Base-by-base conservation (phyloP, 2,113 vertebrate genomes). In the Pyrgilauda ruficollis region DNA sequence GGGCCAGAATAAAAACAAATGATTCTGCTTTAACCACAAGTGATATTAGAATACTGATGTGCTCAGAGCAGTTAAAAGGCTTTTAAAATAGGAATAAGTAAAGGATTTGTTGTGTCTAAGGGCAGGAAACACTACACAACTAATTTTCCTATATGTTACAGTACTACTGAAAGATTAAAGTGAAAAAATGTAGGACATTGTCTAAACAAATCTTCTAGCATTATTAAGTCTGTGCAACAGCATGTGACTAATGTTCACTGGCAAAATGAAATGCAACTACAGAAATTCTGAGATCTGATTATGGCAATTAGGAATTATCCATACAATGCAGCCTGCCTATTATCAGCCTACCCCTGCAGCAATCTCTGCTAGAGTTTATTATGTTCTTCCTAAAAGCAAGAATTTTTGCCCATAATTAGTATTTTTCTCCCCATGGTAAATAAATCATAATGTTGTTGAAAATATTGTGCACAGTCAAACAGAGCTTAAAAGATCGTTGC, bases 181-280 rank as follows among this genome's bases (percentile, higher is more conserved):
- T 46, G 63, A 74, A 87, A 59, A 93, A 82, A 53, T 22, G n/a
- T 70, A 89, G 68, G 56, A 44, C 49, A 62, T 33, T 44, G 44
- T 87, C 89, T 94, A 84, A 95, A 93, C 43, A 91, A 94, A 92
- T 69, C 73, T 87, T 96, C 75, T 18, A 77, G 59, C 73, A 78
- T 89, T 88, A 94, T 94, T 95, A 86, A 92, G 83, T 49, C 84
- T 93, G 84, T 87, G 87, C 62, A 94, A 70, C 39, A 70, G 64
- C 52, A 87, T n/a, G 83, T 83, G 84, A 94, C 90, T 94, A 93
- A 97, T 68, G 84, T 68, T 93, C 73, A 41, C 81, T 90, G 85
- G 80, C 89, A 64, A 90, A 93, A 88, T 77, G 59, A 63, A 94
- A 94, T 84, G 78, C 67, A 87, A 24, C 62, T 63, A 76, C 50